phyloP scores from a whole-genome alignment of 2,113 vertebrate species.

The Patagioenas fasciata region DNA sequence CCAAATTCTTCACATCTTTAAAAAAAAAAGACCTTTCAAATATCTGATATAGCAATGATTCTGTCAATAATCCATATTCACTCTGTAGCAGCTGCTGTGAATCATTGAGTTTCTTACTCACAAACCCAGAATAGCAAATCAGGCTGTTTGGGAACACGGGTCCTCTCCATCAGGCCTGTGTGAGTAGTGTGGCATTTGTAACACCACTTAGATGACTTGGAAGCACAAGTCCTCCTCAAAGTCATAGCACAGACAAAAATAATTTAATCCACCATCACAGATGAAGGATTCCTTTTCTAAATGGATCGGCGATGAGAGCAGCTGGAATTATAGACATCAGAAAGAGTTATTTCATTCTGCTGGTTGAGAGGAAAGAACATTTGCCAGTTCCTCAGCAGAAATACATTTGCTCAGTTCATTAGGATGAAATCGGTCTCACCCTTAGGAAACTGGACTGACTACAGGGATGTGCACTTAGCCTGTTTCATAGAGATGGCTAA shows the following conservation, averaged over 20 bases:
- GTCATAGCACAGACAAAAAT: neutral
- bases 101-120: neutral
- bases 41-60: neutral
- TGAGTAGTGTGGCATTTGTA: neutral
- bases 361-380: slow-evolving; percentile 11
- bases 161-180: neutral
- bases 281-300: slow-evolving; percentile 15
- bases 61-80: neutral
- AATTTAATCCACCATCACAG: slow-evolving; percentile 7
- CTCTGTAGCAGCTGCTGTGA: neutral
- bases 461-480: neutral
- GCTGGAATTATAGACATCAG: slow-evolving; percentile 16
- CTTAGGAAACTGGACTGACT: neutral
- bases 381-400: slow-evolving; percentile 16
- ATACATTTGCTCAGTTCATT: neutral
- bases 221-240: neutral
- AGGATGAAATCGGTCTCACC: neutral
- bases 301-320: neutral
- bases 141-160: neutral
- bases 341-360: neutral
- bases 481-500: neutral
- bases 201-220: neutral
- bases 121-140: neutral
- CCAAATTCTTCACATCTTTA: neutral
- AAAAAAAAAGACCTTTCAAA: neutral